Conservation (phyloP, 2,797 vertebrate genomes). For the Darevskia nairensis region DNA sequence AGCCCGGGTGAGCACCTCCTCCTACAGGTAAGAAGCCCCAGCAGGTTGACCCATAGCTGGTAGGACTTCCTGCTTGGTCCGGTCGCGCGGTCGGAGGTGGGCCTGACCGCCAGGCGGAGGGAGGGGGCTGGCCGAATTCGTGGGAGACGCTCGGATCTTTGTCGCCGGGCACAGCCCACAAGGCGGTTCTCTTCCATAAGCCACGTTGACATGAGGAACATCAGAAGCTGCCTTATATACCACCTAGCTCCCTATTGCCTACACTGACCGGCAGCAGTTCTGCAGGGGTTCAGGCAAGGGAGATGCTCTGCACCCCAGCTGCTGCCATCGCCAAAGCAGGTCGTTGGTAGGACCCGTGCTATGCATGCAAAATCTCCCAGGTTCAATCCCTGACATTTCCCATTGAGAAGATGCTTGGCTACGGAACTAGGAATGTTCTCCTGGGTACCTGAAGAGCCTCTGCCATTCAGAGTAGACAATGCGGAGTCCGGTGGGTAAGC, state of each 20-base stretch:
- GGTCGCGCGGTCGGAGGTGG: no score
- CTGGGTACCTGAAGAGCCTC: not conserved
- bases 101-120: not conserved
- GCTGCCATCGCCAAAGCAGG: not conserved
- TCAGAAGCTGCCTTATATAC: no score
- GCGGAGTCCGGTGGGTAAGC: not conserved
- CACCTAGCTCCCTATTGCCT: no score
- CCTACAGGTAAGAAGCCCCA: slow-evolving; percentile 88
- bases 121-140: not conserved
- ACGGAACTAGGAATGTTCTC: not conserved
- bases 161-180: not conserved
- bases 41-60: not conserved
- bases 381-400: not conserved
- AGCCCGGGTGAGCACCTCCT: slow-evolving; percentile 82
- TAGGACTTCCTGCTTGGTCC: not conserved
- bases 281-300: no score
- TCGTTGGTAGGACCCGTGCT: not conserved
- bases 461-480: not conserved
- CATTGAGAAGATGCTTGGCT: not conserved
- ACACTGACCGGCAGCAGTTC: no score
- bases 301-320: no score
- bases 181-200: not conserved
- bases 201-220: no score
- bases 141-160: not conserved
- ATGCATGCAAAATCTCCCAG: not conserved